Conservation (phyloP, 2,797 vertebrate species). For the Sparidentex hasta region DNA sequence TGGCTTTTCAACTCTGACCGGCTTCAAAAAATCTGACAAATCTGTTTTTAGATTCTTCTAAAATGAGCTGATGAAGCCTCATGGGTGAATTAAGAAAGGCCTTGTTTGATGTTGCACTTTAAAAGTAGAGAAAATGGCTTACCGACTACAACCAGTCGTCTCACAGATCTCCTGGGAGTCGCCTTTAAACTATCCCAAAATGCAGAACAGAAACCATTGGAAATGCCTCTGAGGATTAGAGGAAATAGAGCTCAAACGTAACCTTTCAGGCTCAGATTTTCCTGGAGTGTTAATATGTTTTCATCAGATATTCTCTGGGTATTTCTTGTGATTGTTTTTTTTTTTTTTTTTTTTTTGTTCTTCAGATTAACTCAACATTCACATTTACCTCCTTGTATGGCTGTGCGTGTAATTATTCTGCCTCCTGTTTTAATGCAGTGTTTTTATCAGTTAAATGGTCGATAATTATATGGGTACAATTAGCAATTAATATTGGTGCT, state of each 20-base stretch:
- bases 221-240: neutral
- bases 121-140: neutral
- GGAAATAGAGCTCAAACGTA: neutral
- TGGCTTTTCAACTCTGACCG: neutral
- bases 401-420: neutral
- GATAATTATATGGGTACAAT: neutral
- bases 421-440: neutral
- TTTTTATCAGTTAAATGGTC: neutral
- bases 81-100: neutral
- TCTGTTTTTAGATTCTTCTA: neutral
- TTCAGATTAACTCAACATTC: neutral
- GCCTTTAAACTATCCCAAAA: conserved; percentile 5
- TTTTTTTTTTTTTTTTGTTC: conserved; percentile 6
- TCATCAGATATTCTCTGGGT: neutral
- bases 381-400: neutral
- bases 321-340: conserved; percentile 6
- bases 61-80: neutral
- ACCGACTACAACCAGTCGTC: conserved; percentile 1
- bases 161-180: neutral
- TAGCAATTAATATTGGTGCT: neutral
- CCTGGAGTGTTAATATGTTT: neutral
- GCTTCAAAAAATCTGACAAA: neutral
- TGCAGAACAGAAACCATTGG: neutral
- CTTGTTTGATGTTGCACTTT: neutral
- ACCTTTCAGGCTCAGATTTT: neutral